A percentile compares a stretch with the other conserved stretches of the same genome.
These are phyloP conservation scores for Esox niger DNA, from an alignment of 2,113 vertebrate genomes.

Conservation along the genomic window DNA sequence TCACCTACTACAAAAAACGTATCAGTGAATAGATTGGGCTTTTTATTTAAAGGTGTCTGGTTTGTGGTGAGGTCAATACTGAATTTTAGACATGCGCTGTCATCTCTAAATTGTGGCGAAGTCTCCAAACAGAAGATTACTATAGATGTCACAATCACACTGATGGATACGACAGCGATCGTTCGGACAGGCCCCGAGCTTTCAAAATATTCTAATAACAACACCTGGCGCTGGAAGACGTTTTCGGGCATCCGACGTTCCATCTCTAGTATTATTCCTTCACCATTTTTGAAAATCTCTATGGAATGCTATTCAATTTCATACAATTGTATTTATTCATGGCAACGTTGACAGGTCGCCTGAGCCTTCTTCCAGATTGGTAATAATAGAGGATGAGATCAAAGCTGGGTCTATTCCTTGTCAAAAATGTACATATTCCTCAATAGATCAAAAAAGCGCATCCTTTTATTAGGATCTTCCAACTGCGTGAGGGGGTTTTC, in stretches of 20 bases:
- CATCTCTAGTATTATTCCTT: conserved; percentile 84
- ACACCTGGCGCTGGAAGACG: conserved; percentile 81
- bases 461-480: conserved; percentile 85
- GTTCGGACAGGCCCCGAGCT: conserved; percentile 82
- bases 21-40: conserved; percentile 78
- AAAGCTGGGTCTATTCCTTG: conserved; percentile 89
- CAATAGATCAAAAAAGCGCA: conserved; percentile 88
- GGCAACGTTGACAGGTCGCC: conserved; percentile 86
- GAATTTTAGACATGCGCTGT: conserved; percentile 35
- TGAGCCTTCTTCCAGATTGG: conserved; percentile 86
- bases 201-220: conserved; percentile 87
- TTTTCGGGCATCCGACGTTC: conserved; percentile 82
- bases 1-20: conserved; percentile 93
- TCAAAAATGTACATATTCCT: conserved; percentile 95
- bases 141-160: conserved; percentile 88
- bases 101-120: conserved; percentile 85
- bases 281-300: conserved; percentile 82
- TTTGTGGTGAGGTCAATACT: conserved; percentile 42
- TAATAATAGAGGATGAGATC: conserved; percentile 94
- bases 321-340: conserved; percentile 91
- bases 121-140: conserved; percentile 91
- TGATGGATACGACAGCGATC: conserved; percentile 85
- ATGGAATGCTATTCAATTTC: conserved; percentile 83
- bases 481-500: conserved; percentile 84
- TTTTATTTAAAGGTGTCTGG: conserved; percentile 46